Conservation (phyloP, 2,113 vertebrate species). For the Pelusios castaneus region DNA sequence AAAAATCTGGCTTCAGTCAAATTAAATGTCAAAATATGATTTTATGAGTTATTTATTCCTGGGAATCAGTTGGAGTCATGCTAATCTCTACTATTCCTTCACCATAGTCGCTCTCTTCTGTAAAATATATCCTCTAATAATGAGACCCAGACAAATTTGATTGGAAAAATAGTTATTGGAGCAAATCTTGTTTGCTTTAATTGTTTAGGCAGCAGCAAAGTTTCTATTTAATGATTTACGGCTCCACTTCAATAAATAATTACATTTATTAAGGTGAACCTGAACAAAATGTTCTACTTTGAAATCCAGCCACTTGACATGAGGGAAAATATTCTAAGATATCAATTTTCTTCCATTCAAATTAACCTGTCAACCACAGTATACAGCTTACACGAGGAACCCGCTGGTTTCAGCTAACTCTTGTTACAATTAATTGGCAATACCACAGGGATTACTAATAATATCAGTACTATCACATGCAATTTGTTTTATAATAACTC, state of each 20-base stretch:
- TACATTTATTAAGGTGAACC: background rate
- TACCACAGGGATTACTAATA: slow-evolving; percentile 23
- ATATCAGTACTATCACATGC: slow-evolving; percentile 22
- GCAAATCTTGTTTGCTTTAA: background rate
- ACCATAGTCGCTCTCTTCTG: background rate
- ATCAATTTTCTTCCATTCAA: background rate
- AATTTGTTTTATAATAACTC: slow-evolving; percentile 57
- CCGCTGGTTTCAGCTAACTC: background rate
- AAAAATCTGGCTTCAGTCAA: slow-evolving; percentile 40
- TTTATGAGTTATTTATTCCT: slow-evolving; percentile 20
- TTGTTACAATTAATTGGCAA: slow-evolving; percentile 19
- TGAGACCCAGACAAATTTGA: background rate
- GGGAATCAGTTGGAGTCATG: background rate
- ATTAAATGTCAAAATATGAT: background rate
- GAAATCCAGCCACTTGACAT: slow-evolving; percentile 5
- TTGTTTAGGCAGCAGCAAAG: background rate
- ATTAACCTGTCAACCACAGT: background rate
- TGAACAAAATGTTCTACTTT: background rate
- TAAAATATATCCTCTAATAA: background rate
- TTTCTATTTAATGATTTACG: background rate
- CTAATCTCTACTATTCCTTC: background rate
- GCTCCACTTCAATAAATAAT: background rate
- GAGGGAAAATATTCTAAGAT: background rate
- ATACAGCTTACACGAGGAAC: background rate
- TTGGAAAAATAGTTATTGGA: background rate